Conservation (phyloP, 1,140 invertebrate genomes). For the Drosophila melanogaster region DNA sequence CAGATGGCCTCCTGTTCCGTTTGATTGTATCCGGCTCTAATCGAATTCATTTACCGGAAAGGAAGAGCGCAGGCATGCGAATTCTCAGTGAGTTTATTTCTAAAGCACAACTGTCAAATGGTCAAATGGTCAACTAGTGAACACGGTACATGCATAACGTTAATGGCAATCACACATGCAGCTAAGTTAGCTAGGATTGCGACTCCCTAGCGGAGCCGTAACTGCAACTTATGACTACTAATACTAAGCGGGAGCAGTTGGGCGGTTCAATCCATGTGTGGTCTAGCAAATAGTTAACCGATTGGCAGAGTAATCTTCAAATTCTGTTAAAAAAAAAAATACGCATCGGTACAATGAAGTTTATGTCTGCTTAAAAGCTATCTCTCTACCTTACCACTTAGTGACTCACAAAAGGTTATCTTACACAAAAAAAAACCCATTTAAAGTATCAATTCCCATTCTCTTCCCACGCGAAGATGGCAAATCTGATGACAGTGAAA, state of each 20-base stretch:
- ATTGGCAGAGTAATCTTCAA: conserved; percentile 5
- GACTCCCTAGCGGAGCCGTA: neutral
- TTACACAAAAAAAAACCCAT: neutral
- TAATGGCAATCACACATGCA: conserved; percentile 40
- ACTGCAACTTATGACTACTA: conserved; percentile 44
- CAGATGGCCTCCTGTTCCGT: conserved; percentile 86
- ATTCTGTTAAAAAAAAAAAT: neutral
- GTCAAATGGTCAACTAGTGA: neutral
- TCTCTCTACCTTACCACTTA: neutral
- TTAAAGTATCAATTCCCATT: conserved; percentile 8
- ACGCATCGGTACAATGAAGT: too few relatives aligned
- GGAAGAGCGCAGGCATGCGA: conserved; percentile 6
- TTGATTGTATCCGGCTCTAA: conserved; percentile 86
- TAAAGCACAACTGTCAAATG: neutral
- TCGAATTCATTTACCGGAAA: conserved; percentile 2
- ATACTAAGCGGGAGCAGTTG: conserved; percentile 49
- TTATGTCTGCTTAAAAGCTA: neutral
- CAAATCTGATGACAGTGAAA: conserved; percentile 3
- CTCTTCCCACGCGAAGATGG: conserved; percentile 1
- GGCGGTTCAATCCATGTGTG: neutral
- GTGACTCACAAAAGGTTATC: neutral
- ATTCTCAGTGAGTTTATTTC: conserved; percentile 45
- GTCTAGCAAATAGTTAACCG: neutral
- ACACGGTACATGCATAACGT: conserved; percentile 19
- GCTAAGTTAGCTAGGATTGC: conserved; percentile 39